phyloP scores from a whole-genome alignment of 2,797 vertebrate genomes.

The Siniperca undulata region DNA sequence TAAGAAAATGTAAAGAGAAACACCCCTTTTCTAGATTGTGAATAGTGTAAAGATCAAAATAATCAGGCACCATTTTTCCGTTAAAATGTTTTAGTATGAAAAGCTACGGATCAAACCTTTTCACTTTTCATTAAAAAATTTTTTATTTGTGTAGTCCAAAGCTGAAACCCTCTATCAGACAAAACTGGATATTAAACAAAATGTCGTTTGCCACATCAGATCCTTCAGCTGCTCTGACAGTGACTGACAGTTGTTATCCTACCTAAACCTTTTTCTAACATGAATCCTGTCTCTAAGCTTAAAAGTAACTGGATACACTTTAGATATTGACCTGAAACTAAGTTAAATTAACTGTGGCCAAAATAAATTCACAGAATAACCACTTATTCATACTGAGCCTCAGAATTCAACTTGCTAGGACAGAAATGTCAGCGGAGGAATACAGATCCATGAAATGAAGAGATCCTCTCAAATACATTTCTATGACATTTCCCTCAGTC shows the following conservation, averaged over 20 bases:
- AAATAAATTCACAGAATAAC: conserved; percentile 31
- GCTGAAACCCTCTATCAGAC: background rate
- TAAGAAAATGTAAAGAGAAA: conserved; percentile 18
- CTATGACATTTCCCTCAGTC: conserved; percentile 36
- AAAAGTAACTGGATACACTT: background rate
- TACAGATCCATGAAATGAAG: conserved; percentile 70
- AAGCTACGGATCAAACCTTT: background rate
- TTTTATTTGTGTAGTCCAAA: background rate
- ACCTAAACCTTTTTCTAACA: background rate
- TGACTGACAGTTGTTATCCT: conserved; percentile 9
- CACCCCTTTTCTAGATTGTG: background rate
- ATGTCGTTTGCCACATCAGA: background rate
- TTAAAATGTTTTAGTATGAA: conserved; percentile 18
- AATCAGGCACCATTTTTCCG: conserved; percentile 24
- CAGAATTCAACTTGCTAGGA: conserved; percentile 46
- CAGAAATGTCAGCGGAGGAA: conserved; percentile 65
- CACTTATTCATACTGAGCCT: conserved; percentile 42
- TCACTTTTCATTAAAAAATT: background rate
- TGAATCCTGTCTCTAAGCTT: background rate
- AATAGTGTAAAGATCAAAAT: conserved; percentile 39
- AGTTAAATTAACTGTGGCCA: conserved; percentile 12
- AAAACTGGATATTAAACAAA: background rate
- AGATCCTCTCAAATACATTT: conserved; percentile 46
- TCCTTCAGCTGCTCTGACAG: background rate
- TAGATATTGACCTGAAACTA: conserved; percentile 14